Base-by-base conservation (phyloP, 2,797 vertebrate genomes). In the Alcedo atthis region DNA sequence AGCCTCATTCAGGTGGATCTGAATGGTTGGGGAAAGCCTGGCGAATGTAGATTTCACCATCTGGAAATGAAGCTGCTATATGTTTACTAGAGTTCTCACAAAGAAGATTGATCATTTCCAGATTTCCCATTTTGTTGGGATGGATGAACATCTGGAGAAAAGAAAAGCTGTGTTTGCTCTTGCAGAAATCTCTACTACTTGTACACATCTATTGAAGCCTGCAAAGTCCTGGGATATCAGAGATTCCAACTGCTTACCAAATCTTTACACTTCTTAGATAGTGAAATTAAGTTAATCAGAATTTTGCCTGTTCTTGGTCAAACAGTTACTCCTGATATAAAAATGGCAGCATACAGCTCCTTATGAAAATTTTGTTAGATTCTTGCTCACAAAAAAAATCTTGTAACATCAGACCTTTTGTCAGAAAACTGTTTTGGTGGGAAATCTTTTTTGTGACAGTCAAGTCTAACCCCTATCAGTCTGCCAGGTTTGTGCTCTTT, bases 81-180 rank as follows among this genome's bases (percentile, higher is more conserved):
- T 95, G 81, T 95, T 96, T 96, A 95, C 84, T 87, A 70, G 68
- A 94, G 58, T 82, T 95, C 84, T 93, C 84, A 93, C 89, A 96
- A 85, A 95, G 94, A 95, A 95, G 94, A 95, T 68, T 95, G 90
- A 96, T 96, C 91, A 89, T 94, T 95, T 93, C 95, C 94, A 96
- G 93, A 93, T 90, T 95, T 93, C 76, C 84, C 73, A 77, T 87
- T 94, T 89, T 90, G 64, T 32, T 77, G 79, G 73, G 81, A 58
- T 48, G 62, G 58, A 87, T 59, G 77, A 89, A 93, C 95, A 96
- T 95, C 89, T 94, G 95, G 92, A 92, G 79, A 75, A 85, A 91
- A 91, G 80, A 87, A 91, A 90, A 68, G 49, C 24, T 5, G 2
- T 48, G 71, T 75, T 89, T 61, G 71, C 89, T 85, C 66, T 78